Evolutionary conservation across 2,888 invertebrate genomes (phyloP).

Genomic region (Myathropa florea): DNA sequence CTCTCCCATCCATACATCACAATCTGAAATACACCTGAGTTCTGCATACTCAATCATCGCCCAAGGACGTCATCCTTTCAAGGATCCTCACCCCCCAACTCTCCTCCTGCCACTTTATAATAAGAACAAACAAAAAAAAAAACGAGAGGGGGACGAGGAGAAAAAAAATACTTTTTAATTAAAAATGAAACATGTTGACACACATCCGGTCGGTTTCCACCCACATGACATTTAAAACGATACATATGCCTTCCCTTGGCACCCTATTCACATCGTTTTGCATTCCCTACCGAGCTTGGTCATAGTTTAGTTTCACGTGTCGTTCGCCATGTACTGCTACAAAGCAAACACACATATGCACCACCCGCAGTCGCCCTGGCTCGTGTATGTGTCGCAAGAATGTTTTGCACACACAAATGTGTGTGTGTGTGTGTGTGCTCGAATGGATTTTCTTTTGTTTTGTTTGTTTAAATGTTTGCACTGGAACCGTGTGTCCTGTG

Average conservation of each 20-base stretch:
- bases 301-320: conserved; percentile 24
- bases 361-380: no score
- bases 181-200: conserved; percentile 41
- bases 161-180: conserved; percentile 10
- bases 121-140: background rate
- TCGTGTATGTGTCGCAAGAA: no score
- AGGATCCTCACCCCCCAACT: no score
- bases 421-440: background rate
- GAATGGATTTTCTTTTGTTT: no score
- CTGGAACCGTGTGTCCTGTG: background rate
- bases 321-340: background rate
- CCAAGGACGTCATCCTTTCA: background rate
- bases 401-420: no score
- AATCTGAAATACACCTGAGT: no score
- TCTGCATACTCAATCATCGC: background rate
- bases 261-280: no score
- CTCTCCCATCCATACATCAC: no score
- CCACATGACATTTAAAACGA: conserved; percentile 27
- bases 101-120: background rate
- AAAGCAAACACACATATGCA: background rate
- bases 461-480: conserved; percentile 6
- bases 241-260: no score
- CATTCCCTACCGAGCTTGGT: background rate
- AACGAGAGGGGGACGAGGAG: background rate
- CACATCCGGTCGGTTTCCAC: background rate